Base-by-base conservation (phyloP, 2,888 invertebrate genomes). In the Agonopterix arenella region DNA sequence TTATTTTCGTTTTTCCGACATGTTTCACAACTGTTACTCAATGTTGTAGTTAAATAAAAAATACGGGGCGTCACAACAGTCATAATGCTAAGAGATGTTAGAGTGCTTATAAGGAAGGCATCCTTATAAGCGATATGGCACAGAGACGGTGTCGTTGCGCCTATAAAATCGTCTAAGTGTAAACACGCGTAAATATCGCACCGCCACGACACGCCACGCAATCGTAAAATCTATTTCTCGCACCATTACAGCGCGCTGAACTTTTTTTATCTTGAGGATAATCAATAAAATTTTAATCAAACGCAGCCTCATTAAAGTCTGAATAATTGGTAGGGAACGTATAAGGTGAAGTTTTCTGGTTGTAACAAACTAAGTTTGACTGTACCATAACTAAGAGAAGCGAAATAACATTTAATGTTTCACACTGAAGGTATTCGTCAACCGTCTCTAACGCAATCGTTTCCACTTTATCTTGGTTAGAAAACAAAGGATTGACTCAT, bases 191-290 rank as follows among this genome's bases (percentile, higher is more conserved):
- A 83, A 86, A 86, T 84, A 85, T 81, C 80, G 77, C 77, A 72
- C 75, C 80, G 72, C 46, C 46, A 43, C 42, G 38, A 36, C 40
- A 3, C 46, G 47, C 49, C 81, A 80, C 74, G 76, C 81, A 76
- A 80, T 84, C 88, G 83, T 88, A 82, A 88, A 88, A 85, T 86
- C 85, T 86, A 88, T 88, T 88, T 86, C 82, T 76, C 72, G 79
- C 76, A 64, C 74, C 75, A 73, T 76, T 77, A 79, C 76, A 67
- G 74, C 72, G 64, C 66, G 67, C 66, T 71, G 63, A 62, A 61
- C 68, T 28, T 69, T 74, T 73, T 72, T 70, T 74, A 73, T 69
- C 69, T 61, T 61, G 47, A 36, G 59, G 66, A 70, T 72, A 69
- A 75, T 75, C 70, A 70, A 71, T 28, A 47, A 13, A 36, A 52